Percentiles rank a stretch among this genome's conserved stretches.
Conservation (phyloP, 2,113 vertebrate species). For the Meriones unguiculatus region DNA sequence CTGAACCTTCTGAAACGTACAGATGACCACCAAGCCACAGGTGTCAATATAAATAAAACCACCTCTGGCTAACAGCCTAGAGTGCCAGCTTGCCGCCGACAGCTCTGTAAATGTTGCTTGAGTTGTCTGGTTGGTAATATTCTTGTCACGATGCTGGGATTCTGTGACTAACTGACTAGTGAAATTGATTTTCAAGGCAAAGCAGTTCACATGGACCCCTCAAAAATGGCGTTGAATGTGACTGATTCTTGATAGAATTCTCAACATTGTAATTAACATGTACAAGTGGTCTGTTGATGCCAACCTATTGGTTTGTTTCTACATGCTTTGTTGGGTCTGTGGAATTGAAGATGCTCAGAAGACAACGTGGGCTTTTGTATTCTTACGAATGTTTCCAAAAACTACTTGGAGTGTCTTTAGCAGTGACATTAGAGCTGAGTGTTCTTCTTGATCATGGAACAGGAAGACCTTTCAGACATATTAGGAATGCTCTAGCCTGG, state of each 20-base stretch:
- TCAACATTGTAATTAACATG: background rate
- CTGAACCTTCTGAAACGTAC: background rate
- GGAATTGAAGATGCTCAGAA: slow-evolving; percentile 31
- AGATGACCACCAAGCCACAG: background rate
- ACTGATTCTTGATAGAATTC: background rate
- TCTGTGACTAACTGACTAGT: background rate
- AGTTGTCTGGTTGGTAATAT: background rate
- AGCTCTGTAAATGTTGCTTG: background rate
- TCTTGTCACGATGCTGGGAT: background rate
- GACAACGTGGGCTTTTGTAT: slow-evolving; percentile 56
- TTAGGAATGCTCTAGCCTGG: background rate
- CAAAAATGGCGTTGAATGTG: background rate
- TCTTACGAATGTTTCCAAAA: slow-evolving; percentile 58
- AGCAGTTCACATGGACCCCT: background rate
- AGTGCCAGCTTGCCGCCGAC: background rate
- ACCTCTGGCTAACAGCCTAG: background rate
- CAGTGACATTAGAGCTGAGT: background rate
- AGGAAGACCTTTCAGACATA: background rate
- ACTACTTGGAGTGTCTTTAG: background rate
- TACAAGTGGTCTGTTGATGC: background rate
- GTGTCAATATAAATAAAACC: background rate
- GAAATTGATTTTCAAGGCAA: background rate
- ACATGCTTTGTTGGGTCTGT: background rate
- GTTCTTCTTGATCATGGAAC: background rate
- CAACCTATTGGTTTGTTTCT: background rate